Evolutionary conservation across 2,797 vertebrate genomes (phyloP), one percentile per base, ranked within the genome.

Genomic region (Tiaroga cobitis): DNA sequence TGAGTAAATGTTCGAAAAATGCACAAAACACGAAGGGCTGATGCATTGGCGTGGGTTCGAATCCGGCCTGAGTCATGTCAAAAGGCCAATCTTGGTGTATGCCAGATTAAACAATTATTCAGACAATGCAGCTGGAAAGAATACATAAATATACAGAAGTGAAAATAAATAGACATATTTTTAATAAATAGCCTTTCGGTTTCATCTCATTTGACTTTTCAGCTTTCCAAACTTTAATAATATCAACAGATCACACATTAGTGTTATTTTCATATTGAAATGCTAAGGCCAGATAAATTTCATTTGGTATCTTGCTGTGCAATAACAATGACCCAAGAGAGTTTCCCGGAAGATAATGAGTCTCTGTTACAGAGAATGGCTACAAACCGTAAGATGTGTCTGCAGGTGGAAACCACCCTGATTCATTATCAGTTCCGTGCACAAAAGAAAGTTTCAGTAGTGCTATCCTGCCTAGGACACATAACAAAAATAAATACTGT

Each of bases 331-430:
- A 75, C 70, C 83, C 59, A 11, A 67, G 81, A 72, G 85, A 82
- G 74, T 54, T 72, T 78, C 63, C 77, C 32, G 11, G 56, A 81
- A 85, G 56, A 72, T 88, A 86, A 88, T 89, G 86, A 87, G 79
- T 82, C 84, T 84, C 68, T 61, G 46, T 81, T 63, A 68, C 51
- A 16, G 39, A 19, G 59, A 85, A 74, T 87, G 61, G 49, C 26
- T 74, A 56, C n/a, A 41, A 84, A 76, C 8, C 24, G 32, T 65
- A 46, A 82, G 68, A 86, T 59, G 7, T 9, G 26, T 78, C 82
- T 80, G 78, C 86, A 86, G 63, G 77, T 78, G 74, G 65, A 89
- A 88, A 85, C 56, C 74, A 72, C 73, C 56, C 51, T 29, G 61
- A 80, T 75, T 87, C 86, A 89, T 87, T 87, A 86, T 78, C 81